Evolutionary conservation across 2,113 vertebrate genomes (phyloP).

Genomic region (Hiodon tergisus): DNA sequence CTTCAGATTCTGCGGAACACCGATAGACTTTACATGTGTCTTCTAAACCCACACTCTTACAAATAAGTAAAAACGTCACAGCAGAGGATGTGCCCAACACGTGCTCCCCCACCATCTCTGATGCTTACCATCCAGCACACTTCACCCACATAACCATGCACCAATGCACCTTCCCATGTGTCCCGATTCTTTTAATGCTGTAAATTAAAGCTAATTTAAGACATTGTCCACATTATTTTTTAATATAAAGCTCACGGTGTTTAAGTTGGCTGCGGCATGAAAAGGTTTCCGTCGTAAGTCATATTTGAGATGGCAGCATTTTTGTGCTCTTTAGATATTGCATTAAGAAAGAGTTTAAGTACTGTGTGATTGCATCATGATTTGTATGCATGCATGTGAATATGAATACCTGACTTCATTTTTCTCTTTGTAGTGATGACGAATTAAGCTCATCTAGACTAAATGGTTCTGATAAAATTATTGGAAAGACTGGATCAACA

Average conservation of each 20-base stretch:
- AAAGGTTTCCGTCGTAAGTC: background rate
- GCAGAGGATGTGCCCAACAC: too few relatives aligned
- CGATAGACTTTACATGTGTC: too few relatives aligned
- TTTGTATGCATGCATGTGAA: background rate
- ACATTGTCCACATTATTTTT: background rate
- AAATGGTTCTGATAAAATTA: conserved; percentile 69
- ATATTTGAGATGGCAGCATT: background rate
- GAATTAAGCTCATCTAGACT: conserved; percentile 70
- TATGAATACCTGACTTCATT: conserved; percentile 4
- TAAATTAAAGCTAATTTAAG: too few relatives aligned
- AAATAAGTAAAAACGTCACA: background rate
- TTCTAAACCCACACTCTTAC: too few relatives aligned
- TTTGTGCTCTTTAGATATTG: background rate
- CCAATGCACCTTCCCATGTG: too few relatives aligned
- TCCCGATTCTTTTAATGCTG: too few relatives aligned
- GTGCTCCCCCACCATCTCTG: too few relatives aligned
- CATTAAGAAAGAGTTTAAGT: background rate
- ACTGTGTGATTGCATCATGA: background rate
- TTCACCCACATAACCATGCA: background rate
- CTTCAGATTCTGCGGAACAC: too few relatives aligned
- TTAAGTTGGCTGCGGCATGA: background rate
- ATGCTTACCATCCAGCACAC: background rate
- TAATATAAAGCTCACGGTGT: background rate
- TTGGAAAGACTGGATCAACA: conserved; percentile 59
- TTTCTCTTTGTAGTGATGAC: conserved; percentile 63